Base-by-base conservation (phyloP, 2,113 vertebrate genomes). In the Arvicanthis niloticus region DNA sequence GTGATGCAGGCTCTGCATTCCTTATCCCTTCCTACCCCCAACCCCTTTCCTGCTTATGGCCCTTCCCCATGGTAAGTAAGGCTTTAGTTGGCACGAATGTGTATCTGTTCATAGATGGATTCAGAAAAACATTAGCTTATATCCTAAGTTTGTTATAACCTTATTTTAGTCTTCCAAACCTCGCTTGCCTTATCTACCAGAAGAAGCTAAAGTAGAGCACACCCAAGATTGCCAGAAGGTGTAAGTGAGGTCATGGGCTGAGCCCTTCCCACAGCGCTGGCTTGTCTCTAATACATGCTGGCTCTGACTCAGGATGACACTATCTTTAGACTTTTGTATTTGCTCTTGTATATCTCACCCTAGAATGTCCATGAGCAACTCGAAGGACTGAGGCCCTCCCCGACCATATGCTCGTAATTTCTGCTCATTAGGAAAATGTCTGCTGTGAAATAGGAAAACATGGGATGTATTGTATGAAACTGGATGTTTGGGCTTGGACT, bases 401-500 rank as follows among this genome's bases (percentile, higher is more conserved):
- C 13, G 24, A 53, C 77, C 92, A 76, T 45, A 87, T 89, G 91
- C 42, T 91, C 48, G 92, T 94, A 76, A 88, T 94, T 93, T 96
- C 42, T 96, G 19, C 48, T 89, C 95, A 93, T 91, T 96, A 80
- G 70, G 51, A 94, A 84, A 89, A 51, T 67, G 34, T 78, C 82
- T 93, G 82, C 22, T 8, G 29, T 40, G 24, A 70, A 88, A 60
- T 31, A 88, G 65, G 90, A 93, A 93, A 78, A 80, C 78, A 88
- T 81, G 92, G 85, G 78, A 56, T 70, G 42, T 89, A 45, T 42
- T 84, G 29, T 89, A 75, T 84, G 84, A 96, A 85, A 80, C 68
- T 92, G 60, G 40, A 76, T 92, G 72, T 82, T 96, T 95, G 91
- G 81, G 1, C 48, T 91, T 89, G 87, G 89, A 17, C n/a, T 94